A percentile compares a stretch with the other conserved stretches of the same genome.
Conservation (phyloP, 2,888 invertebrate genomes). For the Cybosia mesomella region DNA sequence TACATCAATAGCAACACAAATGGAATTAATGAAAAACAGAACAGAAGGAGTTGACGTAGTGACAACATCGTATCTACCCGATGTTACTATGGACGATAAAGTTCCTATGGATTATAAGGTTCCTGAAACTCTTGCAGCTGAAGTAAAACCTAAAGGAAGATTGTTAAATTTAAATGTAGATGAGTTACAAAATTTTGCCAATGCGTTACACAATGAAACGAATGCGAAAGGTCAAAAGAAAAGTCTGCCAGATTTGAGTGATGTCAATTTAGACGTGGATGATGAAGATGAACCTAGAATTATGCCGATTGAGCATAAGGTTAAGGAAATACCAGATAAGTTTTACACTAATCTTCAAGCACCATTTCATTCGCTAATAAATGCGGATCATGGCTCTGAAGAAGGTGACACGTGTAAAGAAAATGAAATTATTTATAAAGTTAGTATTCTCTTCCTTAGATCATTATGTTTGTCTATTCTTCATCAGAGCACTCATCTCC, state of each 20-base stretch:
- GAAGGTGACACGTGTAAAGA: slow-evolving; percentile 79
- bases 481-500: not conserved
- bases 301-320: slow-evolving; percentile 53
- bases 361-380: slow-evolving; percentile 72
- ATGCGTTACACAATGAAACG: slow-evolving; percentile 76
- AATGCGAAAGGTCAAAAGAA: slow-evolving; percentile 64
- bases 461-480: not conserved
- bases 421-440: slow-evolving; percentile 83
- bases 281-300: slow-evolving; percentile 77
- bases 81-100: slow-evolving; percentile 34
- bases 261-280: slow-evolving; percentile 91
- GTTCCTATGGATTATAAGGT: slow-evolving; percentile 27
- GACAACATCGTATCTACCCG: slow-evolving; percentile 47
- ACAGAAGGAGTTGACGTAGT: slow-evolving; percentile 48
- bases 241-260: slow-evolving; percentile 89
- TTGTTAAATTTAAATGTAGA: slow-evolving; percentile 78
- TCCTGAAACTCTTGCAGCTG: slow-evolving; percentile 44
- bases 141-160: slow-evolving; percentile 68
- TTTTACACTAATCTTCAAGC: slow-evolving; percentile 78
- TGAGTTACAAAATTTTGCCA: slow-evolving; percentile 78
- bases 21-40: slow-evolving; percentile 45
- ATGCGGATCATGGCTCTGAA: slow-evolving; percentile 67
- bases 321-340: slow-evolving; percentile 72
- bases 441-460: slow-evolving; percentile 52
- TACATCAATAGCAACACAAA: not conserved